phyloP scores from a whole-genome alignment of 2,113 vertebrate genomes.

The Pluvianellus socialis region DNA sequence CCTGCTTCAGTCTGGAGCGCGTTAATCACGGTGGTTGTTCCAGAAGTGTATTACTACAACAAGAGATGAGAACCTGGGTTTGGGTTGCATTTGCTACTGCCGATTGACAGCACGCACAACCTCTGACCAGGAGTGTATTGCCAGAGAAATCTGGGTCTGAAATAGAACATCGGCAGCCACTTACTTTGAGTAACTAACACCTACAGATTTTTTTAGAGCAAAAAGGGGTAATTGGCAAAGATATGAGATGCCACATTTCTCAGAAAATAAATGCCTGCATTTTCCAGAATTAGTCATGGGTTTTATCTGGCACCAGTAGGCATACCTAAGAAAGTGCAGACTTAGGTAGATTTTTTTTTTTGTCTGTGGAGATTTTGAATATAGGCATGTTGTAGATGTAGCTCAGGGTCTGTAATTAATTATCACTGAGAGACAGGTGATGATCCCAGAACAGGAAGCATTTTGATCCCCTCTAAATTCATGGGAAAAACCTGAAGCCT shows the following conservation, averaged over 20 bases:
- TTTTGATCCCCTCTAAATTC: not conserved
- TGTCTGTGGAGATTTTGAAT: not conserved
- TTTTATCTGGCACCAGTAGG: not conserved
- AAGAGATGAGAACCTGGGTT: not conserved
- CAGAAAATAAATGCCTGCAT: not conserved
- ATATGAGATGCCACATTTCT: not conserved
- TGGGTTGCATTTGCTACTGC: not conserved
- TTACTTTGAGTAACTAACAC: not conserved
- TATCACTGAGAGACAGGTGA: not conserved
- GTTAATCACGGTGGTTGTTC: not conserved
- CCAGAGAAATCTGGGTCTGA: not conserved
- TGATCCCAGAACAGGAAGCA: not conserved
- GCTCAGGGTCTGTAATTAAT: not conserved
- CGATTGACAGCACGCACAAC: not conserved
- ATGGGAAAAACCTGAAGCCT: not conserved
- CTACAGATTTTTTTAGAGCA: not conserved
- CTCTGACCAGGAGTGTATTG: not conserved
- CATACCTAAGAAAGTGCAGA: not conserved
- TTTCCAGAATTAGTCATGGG: not conserved
- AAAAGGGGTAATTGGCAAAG: not conserved
- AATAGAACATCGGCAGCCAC: not conserved
- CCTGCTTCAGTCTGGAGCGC: not conserved
- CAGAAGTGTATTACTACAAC: not conserved
- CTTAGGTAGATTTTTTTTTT: not conserved
- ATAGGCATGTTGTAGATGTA: not conserved